Evolutionary conservation across 2,888 invertebrate genomes (phyloP), one percentile per base, ranked within the genome.

Genomic region (Onchidella celtica): DNA sequence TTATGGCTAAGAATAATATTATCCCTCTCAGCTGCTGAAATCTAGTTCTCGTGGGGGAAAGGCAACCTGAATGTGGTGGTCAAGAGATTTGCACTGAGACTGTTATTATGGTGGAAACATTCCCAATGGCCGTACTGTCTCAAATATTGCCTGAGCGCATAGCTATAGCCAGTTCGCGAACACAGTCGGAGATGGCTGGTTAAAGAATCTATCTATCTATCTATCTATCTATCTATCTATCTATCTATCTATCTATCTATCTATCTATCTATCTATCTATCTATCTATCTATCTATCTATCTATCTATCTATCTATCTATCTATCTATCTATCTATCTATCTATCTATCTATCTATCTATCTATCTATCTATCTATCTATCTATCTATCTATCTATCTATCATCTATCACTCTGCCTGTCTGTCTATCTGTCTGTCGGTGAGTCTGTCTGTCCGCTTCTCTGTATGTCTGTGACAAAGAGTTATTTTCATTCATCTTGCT

Each of bases 241-340:
- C 36, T 68, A 68, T 68, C 24, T 40, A 69, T 69, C n/a, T 69
- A 69, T 69, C 38, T 69, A 69, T 69, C 24, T 69, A 69, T 69
- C 38, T 69, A 69, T 69, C 38, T 69, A 69, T 69, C 17, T 38
- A 38, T 69, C 69, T 27, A 27, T 47, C 47, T 11, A 47, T 11
- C 47, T 17, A 47, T 6, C 47, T 65, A 65, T 65, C 65, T 34
- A 17, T 65, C 65, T 65, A 65, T 34, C 65, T 17, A 47, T 47
- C 47, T 47, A 17, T 47, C 47, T 47, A 17, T 47, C 47, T 17
- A 17, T 47, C 47, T 47, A 17, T 47, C 47, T 47, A 17, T 47
- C 47, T 47, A 17, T 47, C 47, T 47, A 17, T 47, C 47, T 47
- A 17, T 47, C 47, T 47, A 17, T 47, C 47, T 47, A 17, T 47